Evolutionary conservation across 2,113 vertebrate genomes (phyloP), one percentile per base, ranked within the genome.

Genomic region (Nanorana parkeri): DNA sequence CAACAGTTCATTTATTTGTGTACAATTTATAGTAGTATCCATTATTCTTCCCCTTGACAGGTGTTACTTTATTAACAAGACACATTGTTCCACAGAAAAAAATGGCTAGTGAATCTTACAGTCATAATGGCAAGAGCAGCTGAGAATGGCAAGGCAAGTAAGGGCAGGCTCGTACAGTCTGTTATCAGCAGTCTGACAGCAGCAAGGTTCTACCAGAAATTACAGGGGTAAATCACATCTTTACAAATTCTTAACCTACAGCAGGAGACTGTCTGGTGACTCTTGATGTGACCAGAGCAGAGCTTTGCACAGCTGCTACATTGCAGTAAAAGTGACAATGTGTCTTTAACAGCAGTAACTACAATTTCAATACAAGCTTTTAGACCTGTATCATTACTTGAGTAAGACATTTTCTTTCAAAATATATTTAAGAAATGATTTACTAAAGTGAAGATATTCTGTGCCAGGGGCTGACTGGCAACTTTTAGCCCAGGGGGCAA

Each of bases 111-210:
- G 47, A 56, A 83, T 2, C 26, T 0, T 36, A 61, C 78, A 55
- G 61, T 58, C n/a, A 29, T 82, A 66, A 71, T 87, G 84, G 81
- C 69, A 86, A 79, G 83, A 77, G 24, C 41, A 54, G 47, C 75
- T 60, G 21, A 80, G 61, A 82, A 68, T 58, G 76, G 68, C 61
- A 79, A 84, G 77, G 63, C 60, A 54, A 75, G n/a, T 17, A 47
- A 80, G 61, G 77, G 71, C 77, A 75, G 19, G 2, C 71, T 77
- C 68, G 73, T 60, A 71, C 80, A 55, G 83, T 68, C 56, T 66
- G 84, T 55, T 76, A 63, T 78, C 78, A 32, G 58, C 74, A 73
- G 84, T 52, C 78, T 78, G 84, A 74, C 72, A 86, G 67, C 58
- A 77, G 69, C 7, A 67, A 56, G 75, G 84, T 74, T 55, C 60